phyloP scores from a whole-genome alignment of 1,140 invertebrate species.

The Heliconius congener region DNA sequence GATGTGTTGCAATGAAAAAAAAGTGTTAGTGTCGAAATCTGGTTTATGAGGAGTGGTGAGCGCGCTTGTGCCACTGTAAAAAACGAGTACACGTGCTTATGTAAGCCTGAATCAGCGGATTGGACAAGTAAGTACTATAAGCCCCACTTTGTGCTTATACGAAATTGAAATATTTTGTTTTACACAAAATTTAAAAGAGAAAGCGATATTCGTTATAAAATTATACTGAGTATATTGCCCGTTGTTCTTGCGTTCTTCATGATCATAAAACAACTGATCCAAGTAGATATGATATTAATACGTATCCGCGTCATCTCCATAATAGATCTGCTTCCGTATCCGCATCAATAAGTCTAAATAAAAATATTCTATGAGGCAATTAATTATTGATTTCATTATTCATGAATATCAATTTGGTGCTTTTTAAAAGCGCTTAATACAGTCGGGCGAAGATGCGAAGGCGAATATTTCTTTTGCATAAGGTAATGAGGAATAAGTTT shows the following conservation, averaged over 20 bases:
- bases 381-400: not conserved
- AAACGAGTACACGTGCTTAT: slow-evolving; percentile 70
- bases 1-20: slow-evolving; percentile 71
- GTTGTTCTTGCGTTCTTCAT: not conserved
- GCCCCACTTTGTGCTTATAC: not conserved
- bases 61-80: slow-evolving; percentile 60
- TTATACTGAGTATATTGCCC: not conserved
- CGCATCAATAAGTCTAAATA: not conserved
- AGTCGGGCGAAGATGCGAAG: too few species aligned
- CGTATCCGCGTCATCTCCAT: not conserved
- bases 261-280: not conserved
- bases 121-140: slow-evolving; percentile 59
- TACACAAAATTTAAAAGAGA: not conserved
- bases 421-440: too few species aligned
- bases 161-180: not conserved
- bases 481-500: not conserved
- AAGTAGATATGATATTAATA: not conserved
- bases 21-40: slow-evolving; percentile 75
- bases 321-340: not conserved
- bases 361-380: not conserved
- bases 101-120: slow-evolving; percentile 62
- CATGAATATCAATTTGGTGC: not conserved
- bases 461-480: not conserved
- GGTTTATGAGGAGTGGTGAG: slow-evolving; percentile 66
- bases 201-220: not conserved